Conservation (phyloP, 2,888 invertebrate genomes). For the Trichogramma evanescens region DNA sequence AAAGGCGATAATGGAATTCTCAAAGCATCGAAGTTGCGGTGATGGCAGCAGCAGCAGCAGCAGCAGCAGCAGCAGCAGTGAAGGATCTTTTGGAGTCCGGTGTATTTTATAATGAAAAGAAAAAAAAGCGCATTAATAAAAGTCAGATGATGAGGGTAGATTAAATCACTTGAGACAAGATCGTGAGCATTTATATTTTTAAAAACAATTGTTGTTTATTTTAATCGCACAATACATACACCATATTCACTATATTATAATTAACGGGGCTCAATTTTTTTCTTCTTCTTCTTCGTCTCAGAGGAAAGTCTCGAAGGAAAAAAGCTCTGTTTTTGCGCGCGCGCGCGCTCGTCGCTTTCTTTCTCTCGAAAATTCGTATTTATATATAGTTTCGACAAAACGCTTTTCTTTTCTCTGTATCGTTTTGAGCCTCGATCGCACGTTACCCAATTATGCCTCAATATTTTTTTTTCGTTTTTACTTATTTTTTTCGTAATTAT, state of each 20-base stretch:
- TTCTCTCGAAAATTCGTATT: too few species aligned
- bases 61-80: too few species aligned
- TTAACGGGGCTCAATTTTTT: constrained; percentile 32
- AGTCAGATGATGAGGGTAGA: not conserved
- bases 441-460: constrained; percentile 31
- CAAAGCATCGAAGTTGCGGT: too few species aligned
- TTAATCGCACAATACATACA: constrained; percentile 49
- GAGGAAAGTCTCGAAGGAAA: constrained; percentile 28
- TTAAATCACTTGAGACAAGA: not conserved
- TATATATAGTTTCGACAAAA: too few species aligned
- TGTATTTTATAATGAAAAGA: too few species aligned
- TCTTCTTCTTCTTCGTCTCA: constrained; percentile 15
- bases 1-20: not conserved
- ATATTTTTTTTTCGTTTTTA: constrained; percentile 38
- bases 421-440: constrained; percentile 27
- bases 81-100: too few species aligned
- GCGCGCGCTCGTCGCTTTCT: constrained; percentile 1
- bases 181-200: constrained; percentile 31
- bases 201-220: constrained; percentile 48
- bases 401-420: too few species aligned
- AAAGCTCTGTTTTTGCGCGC: constrained; percentile 27
- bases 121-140: not conserved
- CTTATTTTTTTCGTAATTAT: constrained; percentile 24
- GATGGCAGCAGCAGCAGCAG: too few species aligned
- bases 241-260: constrained; percentile 46